Conservation (phyloP, 2,888 invertebrate genomes). For the Ischnura elegans region DNA sequence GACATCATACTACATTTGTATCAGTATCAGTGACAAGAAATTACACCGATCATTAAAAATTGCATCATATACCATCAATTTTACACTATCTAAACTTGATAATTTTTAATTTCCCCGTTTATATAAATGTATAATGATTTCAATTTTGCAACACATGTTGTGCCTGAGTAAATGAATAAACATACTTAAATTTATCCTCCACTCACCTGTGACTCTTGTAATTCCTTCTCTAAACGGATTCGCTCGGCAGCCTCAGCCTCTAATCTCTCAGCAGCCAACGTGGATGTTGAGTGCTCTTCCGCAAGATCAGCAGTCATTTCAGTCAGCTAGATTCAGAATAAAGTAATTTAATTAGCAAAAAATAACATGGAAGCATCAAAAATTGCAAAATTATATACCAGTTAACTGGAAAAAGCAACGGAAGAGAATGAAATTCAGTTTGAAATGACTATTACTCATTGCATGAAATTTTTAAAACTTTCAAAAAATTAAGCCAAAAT, state of each 20-base stretch:
- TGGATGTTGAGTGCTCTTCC: conserved; percentile 95
- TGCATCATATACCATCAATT: too few relatives aligned
- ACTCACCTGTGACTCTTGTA: conserved; percentile 86
- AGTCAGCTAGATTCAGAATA: conserved; percentile 84
- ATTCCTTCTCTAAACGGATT: conserved; percentile 91
- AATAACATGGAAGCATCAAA: not conserved
- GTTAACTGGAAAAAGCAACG: not conserved
- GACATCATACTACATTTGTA: too few relatives aligned
- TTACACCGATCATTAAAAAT: too few relatives aligned
- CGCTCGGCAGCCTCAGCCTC: conserved; percentile 95
- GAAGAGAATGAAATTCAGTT: not conserved
- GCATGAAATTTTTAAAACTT: not conserved
- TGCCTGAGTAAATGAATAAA: not conserved
- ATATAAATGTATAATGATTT: too few relatives aligned
- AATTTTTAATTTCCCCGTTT: too few relatives aligned
- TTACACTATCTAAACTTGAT: too few relatives aligned
- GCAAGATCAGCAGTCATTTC: conserved; percentile 95
- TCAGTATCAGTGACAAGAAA: too few relatives aligned
- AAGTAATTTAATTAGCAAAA: not conserved
- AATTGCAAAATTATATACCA: not conserved
- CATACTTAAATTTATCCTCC: conserved; percentile 69
- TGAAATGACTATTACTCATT: not conserved
- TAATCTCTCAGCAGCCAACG: conserved; percentile 92
- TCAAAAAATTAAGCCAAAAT: too few relatives aligned
- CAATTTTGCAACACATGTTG: too few relatives aligned